Conservation (phyloP, 2,113 vertebrate species). For the Neolamprologus devosi region DNA sequence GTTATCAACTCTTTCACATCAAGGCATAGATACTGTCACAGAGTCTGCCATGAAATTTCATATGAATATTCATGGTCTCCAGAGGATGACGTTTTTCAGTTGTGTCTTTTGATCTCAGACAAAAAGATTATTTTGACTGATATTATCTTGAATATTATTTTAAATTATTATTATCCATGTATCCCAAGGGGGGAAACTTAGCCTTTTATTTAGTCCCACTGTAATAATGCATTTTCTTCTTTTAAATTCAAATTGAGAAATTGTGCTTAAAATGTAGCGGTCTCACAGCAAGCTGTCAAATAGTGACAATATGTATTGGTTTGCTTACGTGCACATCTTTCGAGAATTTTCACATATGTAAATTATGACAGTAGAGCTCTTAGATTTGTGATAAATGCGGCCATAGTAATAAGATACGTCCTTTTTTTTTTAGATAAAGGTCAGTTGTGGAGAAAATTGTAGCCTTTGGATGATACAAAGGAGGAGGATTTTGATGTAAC, state of each 20-base stretch:
- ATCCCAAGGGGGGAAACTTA: neutral
- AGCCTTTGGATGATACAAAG: neutral
- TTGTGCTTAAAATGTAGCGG: neutral
- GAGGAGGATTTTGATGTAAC: neutral
- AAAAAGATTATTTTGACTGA: neutral
- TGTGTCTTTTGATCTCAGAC: neutral
- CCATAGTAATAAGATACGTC: accelerated
- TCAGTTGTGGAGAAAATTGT: neutral
- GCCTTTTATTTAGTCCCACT: neutral
- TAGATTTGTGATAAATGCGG: neutral
- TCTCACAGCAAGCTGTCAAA: neutral
- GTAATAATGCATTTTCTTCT: neutral
- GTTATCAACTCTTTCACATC: neutral
- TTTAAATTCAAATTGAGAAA: neutral
- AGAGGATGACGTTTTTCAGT: neutral
- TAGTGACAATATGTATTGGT: neutral
- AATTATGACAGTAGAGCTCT: neutral
- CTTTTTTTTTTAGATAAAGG: neutral
- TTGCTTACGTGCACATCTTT: neutral
- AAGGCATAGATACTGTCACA: neutral
- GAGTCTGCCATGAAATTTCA: neutral
- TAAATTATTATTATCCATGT: neutral
- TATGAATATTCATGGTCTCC: neutral
- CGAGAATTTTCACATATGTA: neutral
- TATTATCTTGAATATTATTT: neutral